phyloP scores from a whole-genome alignment of 2,113 vertebrate genomes.

The Bucco capensis region DNA sequence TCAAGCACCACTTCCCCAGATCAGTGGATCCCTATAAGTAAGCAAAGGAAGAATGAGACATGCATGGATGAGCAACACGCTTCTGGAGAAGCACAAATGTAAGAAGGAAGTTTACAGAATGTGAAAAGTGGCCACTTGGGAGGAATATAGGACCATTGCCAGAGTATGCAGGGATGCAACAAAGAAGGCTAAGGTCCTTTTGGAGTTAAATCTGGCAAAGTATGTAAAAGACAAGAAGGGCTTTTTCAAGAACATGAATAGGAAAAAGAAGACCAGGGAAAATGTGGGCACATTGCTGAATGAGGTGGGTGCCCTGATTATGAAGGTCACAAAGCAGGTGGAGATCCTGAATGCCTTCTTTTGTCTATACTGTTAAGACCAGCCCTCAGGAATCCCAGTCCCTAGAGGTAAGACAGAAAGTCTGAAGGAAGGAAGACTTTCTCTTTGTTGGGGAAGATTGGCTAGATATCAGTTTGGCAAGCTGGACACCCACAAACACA shows the following conservation, averaged over 20 bases:
- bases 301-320: background rate
- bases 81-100: background rate
- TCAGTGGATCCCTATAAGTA: background rate
- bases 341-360: no score
- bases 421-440: no score
- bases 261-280: background rate
- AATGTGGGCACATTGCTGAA: background rate
- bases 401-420: no score
- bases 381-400: no score
- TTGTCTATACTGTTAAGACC: no score
- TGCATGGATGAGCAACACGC: background rate
- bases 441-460: no score
- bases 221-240: background rate
- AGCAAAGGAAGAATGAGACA: background rate
- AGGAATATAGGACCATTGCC: background rate
- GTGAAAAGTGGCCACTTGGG: background rate
- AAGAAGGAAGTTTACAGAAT: background rate
- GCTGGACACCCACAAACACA: no score
- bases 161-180: background rate
- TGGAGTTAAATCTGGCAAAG: background rate
- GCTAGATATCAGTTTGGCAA: no score
- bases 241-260: background rate
- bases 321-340: no score
- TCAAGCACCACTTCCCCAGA: no score
- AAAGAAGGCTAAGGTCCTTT: background rate